Evolutionary conservation across 2,797 vertebrate genomes (phyloP).

Genomic region (Acipenser transmontanus): DNA sequence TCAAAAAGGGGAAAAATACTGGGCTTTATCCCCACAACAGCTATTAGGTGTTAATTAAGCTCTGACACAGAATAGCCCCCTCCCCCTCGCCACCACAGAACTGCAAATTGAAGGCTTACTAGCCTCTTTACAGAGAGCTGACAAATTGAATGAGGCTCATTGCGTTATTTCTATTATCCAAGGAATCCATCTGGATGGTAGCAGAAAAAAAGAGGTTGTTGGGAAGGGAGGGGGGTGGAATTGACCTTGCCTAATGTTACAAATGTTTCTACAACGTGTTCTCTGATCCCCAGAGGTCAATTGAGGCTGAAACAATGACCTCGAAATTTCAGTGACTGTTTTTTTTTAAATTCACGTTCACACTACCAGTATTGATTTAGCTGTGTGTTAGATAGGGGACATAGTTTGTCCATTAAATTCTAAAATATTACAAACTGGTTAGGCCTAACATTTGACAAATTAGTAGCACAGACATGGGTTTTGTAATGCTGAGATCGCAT

Average conservation of each 20-base stretch:
- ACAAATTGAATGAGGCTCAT: constrained; percentile 82
- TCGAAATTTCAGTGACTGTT: no score
- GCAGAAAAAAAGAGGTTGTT: constrained; percentile 70
- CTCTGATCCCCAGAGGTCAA: constrained; percentile 65
- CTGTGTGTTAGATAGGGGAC: no score
- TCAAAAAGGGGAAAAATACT: constrained; percentile 19
- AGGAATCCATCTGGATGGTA: constrained; percentile 70
- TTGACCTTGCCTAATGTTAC: constrained; percentile 78
- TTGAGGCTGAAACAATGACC: constrained; percentile 12
- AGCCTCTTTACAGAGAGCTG: constrained; percentile 79
- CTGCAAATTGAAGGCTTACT: constrained; percentile 69
- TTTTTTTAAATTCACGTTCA: no score
- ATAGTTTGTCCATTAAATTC: no score
- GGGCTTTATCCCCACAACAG: constrained; percentile 70
- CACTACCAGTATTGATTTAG: no score
- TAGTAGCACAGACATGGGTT: no score
- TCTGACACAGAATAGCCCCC: constrained; percentile 80
- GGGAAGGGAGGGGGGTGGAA: constrained; percentile 48
- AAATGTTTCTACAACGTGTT: constrained; percentile 80
- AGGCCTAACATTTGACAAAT: no score
- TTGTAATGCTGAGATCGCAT: no score
- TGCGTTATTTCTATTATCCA: constrained; percentile 71
- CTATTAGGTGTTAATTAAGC: constrained; percentile 92
- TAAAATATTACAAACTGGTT: no score
- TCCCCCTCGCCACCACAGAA: constrained; percentile 72